Evolutionary conservation across 37 sponge, comb jelly and placozoan genomes (phyloP).

Genomic region (Ephydatia muelleri): DNA sequence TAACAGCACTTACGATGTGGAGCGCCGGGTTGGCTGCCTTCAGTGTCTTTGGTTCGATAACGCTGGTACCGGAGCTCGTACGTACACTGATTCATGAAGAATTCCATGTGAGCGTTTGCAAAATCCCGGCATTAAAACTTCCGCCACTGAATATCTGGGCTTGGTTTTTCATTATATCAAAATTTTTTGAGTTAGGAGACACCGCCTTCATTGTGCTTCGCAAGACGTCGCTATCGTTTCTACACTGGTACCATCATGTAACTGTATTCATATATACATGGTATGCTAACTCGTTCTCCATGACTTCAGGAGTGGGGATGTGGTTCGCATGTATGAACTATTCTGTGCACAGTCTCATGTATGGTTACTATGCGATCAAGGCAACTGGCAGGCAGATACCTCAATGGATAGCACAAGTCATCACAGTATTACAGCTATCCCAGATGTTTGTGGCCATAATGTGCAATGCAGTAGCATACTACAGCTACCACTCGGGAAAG

Average conservation of each 20-base stretch:
- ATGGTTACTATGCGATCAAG: conserved; percentile 74
- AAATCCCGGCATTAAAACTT: neutral
- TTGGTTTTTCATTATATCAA: conserved; percentile 71
- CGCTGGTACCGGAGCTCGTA: neutral
- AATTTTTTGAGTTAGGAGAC: conserved; percentile 76
- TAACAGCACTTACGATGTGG: conserved; percentile 44
- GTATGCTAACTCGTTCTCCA: conserved; percentile 28
- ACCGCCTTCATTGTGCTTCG: conserved; percentile 83
- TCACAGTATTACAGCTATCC: conserved; percentile 68
- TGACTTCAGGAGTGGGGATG: conserved; percentile 11
- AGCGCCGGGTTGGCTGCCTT: conserved; percentile 59
- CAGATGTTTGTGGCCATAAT: conserved; percentile 80
- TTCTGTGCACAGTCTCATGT: conserved; percentile 80
- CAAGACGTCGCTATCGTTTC: conserved; percentile 70
- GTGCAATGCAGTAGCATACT: conserved; percentile 10
- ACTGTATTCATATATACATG: conserved; percentile 73
- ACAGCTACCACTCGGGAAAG: conserved; percentile 7
- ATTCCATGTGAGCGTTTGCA: neutral
- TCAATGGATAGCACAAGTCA: conserved; percentile 24
- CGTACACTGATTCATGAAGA: too few species aligned
- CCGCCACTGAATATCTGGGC: conserved; percentile 47
- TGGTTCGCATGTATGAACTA: conserved; percentile 64
- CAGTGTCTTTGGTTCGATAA: conserved; percentile 34
- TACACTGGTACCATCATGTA: conserved; percentile 90
- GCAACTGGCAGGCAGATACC: conserved; percentile 62